Evolutionary conservation across 2,797 vertebrate genomes (phyloP).

Genomic region (Coregonus suidteri): DNA sequence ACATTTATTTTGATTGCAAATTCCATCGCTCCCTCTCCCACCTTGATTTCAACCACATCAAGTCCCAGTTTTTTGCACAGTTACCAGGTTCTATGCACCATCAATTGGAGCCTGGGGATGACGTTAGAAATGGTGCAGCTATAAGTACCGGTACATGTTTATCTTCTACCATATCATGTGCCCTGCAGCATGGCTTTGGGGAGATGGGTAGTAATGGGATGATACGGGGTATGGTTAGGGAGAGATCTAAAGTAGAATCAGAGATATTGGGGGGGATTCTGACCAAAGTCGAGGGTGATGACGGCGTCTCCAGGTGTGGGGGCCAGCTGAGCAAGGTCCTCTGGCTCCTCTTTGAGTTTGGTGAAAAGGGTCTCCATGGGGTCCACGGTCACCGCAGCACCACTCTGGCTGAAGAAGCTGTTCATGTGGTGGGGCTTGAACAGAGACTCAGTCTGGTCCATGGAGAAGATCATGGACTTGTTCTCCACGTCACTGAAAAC

Average conservation of each 20-base stretch:
- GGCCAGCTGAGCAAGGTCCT: constrained; percentile 91
- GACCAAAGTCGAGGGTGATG: constrained; percentile 92
- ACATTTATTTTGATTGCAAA: too few species aligned
- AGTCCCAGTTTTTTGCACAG: too few species aligned
- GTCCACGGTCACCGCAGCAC: constrained; percentile 60
- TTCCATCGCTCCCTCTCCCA: too few species aligned
- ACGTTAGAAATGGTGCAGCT: too few species aligned
- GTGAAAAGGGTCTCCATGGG: constrained; percentile 82
- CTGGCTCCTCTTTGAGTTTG: constrained; percentile 94
- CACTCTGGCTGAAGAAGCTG: constrained; percentile 71
- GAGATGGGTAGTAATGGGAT: too few species aligned
- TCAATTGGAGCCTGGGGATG: too few species aligned
- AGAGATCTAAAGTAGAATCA: background rate
- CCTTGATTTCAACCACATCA: too few species aligned
- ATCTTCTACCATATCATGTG: too few species aligned
- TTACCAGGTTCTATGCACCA: too few species aligned
- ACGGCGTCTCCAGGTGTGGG: constrained; percentile 91
- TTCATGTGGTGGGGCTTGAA: constrained; percentile 86
- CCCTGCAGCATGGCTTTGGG: too few species aligned
- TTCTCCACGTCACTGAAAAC: constrained; percentile 88
- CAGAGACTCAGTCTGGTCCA: constrained; percentile 93
- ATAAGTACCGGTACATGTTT: too few species aligned
- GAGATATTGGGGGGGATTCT: constrained; percentile 20
- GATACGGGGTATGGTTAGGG: background rate
- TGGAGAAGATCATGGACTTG: constrained; percentile 87